These are phyloP conservation scores for Drosophila biarmipes DNA, from an alignment of 1,140 invertebrate species.

Conservation along the genomic window DNA sequence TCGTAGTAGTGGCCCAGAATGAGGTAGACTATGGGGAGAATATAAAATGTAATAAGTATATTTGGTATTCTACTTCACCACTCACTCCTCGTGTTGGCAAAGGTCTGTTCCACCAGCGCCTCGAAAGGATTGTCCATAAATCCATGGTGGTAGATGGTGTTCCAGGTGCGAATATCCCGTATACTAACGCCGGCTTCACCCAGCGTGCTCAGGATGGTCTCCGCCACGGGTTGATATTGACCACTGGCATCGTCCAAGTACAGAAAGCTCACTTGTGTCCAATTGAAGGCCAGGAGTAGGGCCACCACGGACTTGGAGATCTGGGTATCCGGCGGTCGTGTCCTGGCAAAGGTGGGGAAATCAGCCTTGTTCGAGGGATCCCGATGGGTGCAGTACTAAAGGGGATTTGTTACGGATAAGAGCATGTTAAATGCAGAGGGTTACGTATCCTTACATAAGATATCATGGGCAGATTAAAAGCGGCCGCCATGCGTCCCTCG, in stretches of 20 bases:
- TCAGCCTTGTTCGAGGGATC: slow-evolving; percentile 93
- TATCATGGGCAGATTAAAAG: slow-evolving; percentile 96
- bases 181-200: slow-evolving; percentile 89
- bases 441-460: slow-evolving; percentile 93
- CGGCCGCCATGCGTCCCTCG: slow-evolving; percentile 96
- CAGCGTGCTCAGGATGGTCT: slow-evolving; percentile 89
- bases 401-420: too few relatives aligned
- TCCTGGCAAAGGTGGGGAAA: slow-evolving; percentile 97
- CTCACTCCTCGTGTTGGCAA: slow-evolving; percentile 92
- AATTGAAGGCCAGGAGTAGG: slow-evolving; percentile 91
- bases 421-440: too few relatives aligned
- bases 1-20: slow-evolving; percentile 95
- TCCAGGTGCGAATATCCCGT: slow-evolving; percentile 88
- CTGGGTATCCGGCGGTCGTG: slow-evolving; percentile 95
- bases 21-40: slow-evolving; percentile 92
- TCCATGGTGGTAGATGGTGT: slow-evolving; percentile 91
- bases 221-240: slow-evolving; percentile 90
- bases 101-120: slow-evolving; percentile 90
- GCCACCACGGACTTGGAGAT: slow-evolving; percentile 95
- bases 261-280: slow-evolving; percentile 90
- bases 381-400: slow-evolving; percentile 93
- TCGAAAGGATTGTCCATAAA: slow-evolving; percentile 92
- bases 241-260: slow-evolving; percentile 89
- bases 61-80: slow-evolving; percentile 27
- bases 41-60: slow-evolving; percentile 36